Evolutionary conservation across 2,113 vertebrate species (phyloP).

Genomic region (Pelmatolapia mariae): DNA sequence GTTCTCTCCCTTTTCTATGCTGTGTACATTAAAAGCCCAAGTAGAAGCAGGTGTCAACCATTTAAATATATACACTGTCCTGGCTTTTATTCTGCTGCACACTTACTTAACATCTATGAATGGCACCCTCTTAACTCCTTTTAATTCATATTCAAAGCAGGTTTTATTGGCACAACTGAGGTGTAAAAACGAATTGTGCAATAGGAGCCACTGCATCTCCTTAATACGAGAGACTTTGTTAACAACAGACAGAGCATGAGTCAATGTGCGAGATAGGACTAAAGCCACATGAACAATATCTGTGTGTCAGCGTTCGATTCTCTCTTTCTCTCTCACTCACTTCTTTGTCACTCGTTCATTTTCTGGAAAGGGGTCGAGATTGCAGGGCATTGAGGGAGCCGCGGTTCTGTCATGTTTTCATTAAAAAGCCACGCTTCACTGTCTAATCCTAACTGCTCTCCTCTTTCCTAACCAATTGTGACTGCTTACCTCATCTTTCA

Average conservation of each 20-base stretch:
- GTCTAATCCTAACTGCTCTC: constrained; percentile 71
- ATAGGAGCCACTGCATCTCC: constrained; percentile 4
- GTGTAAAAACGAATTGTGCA: constrained; percentile 42
- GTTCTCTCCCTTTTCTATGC: constrained; percentile 26
- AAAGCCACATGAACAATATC: constrained; percentile 42
- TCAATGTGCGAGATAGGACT: constrained; percentile 33
- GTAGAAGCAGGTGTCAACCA: constrained; percentile 67
- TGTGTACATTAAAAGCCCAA: constrained; percentile 59
- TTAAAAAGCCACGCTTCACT: constrained; percentile 78
- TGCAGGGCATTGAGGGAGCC: constrained; percentile 21
- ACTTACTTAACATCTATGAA: constrained; percentile 59
- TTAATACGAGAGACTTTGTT: constrained; percentile 58
- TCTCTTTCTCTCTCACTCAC: not conserved
- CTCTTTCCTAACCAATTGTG: constrained; percentile 58
- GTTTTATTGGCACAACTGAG: constrained; percentile 58
- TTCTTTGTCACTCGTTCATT: constrained; percentile 8
- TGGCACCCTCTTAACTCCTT: constrained; percentile 58
- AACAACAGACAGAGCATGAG: constrained; percentile 30
- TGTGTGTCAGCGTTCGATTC: constrained; percentile 13
- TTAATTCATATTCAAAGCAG: constrained; percentile 63
- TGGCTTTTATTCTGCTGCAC: constrained; percentile 49
- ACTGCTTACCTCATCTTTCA: constrained; percentile 67
- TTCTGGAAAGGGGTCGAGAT: constrained; percentile 8
- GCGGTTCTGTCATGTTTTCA: constrained; percentile 69
- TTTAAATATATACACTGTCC: constrained; percentile 66